Percentiles rank a stretch among this genome's conserved stretches.
phyloP scores from a whole-genome alignment of 2,888 invertebrate genomes.

The Leucoma salicis region DNA sequence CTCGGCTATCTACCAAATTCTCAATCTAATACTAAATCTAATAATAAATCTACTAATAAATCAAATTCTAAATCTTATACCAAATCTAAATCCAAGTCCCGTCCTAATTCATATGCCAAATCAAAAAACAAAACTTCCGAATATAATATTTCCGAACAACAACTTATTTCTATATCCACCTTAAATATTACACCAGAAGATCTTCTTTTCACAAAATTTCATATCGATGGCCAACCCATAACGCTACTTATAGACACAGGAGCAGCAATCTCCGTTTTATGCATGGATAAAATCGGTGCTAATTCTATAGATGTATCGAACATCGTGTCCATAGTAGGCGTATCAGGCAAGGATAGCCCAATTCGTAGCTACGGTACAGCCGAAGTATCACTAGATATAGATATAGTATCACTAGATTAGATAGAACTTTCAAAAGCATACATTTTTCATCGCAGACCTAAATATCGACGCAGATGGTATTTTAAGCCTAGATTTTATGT shows the following conservation, averaged over 20 bases:
- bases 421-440: conserved; percentile 7
- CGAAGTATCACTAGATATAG: conserved; percentile 9
- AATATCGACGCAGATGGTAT: conserved; percentile 16
- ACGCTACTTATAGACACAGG: conserved; percentile 8
- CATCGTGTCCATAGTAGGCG: no score
- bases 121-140: no score
- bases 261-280: conserved; percentile 9
- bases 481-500: conserved; percentile 14
- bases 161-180: conserved; percentile 3
- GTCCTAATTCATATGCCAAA: no score
- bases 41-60: no score
- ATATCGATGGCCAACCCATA: conserved; percentile 10
- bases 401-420: no score
- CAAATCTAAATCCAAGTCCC: neutral
- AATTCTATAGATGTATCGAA: conserved; percentile 1
- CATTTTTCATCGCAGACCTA: conserved; percentile 12
- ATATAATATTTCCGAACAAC: no score
- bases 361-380: no score
- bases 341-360: no score
- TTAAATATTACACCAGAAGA: conserved; percentile 12
- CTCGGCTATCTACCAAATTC: no score
- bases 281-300: conserved; percentile 5
- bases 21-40: no score
- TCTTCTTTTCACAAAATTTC: conserved; percentile 13
- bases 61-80: no score